Evolutionary conservation across 2,888 invertebrate genomes (phyloP), one percentile per base, ranked within the genome.

Genomic region (Beris morrisii): DNA sequence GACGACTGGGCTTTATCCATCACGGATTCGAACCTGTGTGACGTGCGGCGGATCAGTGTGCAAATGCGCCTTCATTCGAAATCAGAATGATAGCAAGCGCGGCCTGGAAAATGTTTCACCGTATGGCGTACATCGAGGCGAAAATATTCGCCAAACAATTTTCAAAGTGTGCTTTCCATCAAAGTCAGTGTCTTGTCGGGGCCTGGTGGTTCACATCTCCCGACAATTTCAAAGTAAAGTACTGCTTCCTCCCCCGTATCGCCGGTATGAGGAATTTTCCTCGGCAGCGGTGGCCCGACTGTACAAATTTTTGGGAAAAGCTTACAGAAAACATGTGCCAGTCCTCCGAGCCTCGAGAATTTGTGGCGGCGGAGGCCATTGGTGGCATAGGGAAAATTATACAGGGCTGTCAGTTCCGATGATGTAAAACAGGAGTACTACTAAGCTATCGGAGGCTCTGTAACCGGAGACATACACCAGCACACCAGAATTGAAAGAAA

Each of bases 41-140:
- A 38, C 38, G 38, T 38, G 5, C 38, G 38, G 9, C 38, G 4
- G 38, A 22, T 22, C 22, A 22, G 2, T 22, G 22, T 22, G 3
- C 46, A 12, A 22, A 6, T 30, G 31, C 30, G 31, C 38, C 31
- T 45, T 46, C 5, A 22, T 46, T 22, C 58, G 31, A 11, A 12
- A 45, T 58, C n/a, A 30, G 13, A 58, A 46, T n/a, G 46, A 58
- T 46, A 4, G 22, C 15, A 22, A 46, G 59, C 61, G 44, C 57
- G 54, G 64, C 54, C 64, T 67, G 67, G 57, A 64, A 58, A 67
- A 57, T 67, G 64, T 67, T 67, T 59, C 67, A 12, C 67, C 64
- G 59, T 64, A 67, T 67, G 67, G 67, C 58, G 67, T 64, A 67
- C 53, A 67, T 45, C 48, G 64, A 58, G 48, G 11, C 48, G 48